Evolutionary conservation across 2,797 vertebrate species (phyloP).

Genomic region (Sitta carolinensis): DNA sequence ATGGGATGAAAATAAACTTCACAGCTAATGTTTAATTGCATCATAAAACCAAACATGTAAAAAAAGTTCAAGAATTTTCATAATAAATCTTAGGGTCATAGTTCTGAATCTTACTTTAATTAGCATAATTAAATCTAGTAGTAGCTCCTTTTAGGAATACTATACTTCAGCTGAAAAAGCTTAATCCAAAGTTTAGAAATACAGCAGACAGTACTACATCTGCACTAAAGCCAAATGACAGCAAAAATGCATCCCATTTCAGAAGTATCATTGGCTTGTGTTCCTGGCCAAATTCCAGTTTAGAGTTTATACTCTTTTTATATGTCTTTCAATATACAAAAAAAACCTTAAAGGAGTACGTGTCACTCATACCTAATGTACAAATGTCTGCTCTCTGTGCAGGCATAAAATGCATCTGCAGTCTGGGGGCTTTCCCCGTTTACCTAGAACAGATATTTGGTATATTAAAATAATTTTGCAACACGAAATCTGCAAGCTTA

Average conservation of each 20-base stretch:
- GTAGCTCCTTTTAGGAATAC: constrained; percentile 19
- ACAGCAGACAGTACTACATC: not conserved
- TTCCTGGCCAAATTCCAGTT: not conserved
- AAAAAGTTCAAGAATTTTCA: constrained; percentile 27
- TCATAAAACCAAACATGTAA: constrained; percentile 34
- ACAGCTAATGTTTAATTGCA: constrained; percentile 6
- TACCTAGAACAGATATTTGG: not conserved
- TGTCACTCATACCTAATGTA: not conserved
- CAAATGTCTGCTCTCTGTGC: not conserved
- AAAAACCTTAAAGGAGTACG: rapidly evolving
- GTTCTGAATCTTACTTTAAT: constrained; percentile 44
- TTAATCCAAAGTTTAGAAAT: constrained; percentile 15
- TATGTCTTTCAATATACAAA: not conserved
- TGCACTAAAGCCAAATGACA: not conserved
- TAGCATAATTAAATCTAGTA: constrained; percentile 30
- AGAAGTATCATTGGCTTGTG: not conserved
- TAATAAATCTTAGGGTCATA: constrained; percentile 12
- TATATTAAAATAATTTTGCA: not conserved
- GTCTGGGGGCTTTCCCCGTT: rapidly evolving
- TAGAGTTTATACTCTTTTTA: not conserved
- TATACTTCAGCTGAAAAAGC: not conserved
- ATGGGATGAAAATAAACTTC: constrained; percentile 22
- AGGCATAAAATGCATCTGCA: not conserved
- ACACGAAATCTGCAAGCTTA: not conserved
- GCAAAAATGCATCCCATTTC: not conserved